Evolutionary conservation across 2,888 invertebrate genomes (phyloP).

Genomic region (Elysia crispata): DNA sequence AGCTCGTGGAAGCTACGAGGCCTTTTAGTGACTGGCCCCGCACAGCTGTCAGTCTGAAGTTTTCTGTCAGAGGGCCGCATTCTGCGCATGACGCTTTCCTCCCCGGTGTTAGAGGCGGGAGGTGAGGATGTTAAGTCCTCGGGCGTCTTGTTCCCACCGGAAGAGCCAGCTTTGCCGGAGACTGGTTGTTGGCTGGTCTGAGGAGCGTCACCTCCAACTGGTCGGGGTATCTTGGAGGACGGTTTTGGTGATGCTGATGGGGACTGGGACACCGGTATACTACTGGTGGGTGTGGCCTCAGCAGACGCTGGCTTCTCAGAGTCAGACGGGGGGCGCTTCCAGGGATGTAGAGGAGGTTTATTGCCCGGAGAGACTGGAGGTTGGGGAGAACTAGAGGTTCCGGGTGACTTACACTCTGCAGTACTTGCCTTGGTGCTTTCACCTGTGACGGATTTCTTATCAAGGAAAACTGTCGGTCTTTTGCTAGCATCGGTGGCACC

Average conservation of each 20-base stretch:
- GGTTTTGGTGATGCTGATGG: slow-evolving; percentile 14
- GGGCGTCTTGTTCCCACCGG: neutral
- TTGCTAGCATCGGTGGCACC: too few species aligned
- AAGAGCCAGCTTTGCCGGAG: too few species aligned
- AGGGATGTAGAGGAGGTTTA: slow-evolving; percentile 62
- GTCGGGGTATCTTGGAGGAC: slow-evolving; percentile 18
- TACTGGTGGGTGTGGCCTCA: neutral
- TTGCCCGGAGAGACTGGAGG: slow-evolving; percentile 53
- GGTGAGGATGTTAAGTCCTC: neutral
- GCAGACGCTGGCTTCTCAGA: slow-evolving; percentile 34
- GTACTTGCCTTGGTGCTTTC: too few species aligned
- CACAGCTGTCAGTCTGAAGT: slow-evolving; percentile 34
- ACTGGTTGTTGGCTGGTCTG: too few species aligned
- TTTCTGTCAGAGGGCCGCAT: slow-evolving; percentile 26
- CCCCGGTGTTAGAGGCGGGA: neutral
- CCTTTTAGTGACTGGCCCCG: slow-evolving; percentile 55
- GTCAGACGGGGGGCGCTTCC: slow-evolving; percentile 46
- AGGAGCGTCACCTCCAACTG: neutral
- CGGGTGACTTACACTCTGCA: too few species aligned
- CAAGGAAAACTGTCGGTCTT: too few species aligned
- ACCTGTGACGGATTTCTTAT: too few species aligned
- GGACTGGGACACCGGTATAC: neutral
- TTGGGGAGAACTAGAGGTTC: too few species aligned
- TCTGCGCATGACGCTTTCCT: neutral
- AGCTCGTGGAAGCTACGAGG: slow-evolving; percentile 71